These are phyloP conservation scores for Anoplopoma fimbria DNA, from an alignment of 2,113 vertebrate genomes.

Conservation along the genomic window DNA sequence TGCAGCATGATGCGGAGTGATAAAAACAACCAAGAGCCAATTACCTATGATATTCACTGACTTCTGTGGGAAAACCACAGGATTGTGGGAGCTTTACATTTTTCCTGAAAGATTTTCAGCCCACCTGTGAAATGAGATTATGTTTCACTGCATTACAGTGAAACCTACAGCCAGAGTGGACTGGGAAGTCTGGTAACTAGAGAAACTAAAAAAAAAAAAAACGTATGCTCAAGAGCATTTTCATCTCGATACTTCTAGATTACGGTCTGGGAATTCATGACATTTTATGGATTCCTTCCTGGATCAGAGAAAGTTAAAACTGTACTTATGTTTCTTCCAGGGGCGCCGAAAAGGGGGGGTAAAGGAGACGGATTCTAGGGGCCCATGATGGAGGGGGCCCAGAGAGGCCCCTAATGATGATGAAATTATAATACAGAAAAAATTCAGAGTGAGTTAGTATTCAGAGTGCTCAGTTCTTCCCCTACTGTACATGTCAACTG, in stretches of 20 bases:
- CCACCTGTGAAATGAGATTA: conserved; percentile 35
- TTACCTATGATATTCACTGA: background rate
- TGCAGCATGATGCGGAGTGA: background rate
- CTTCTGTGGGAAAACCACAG: conserved; percentile 1
- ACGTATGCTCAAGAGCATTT: conserved; percentile 2
- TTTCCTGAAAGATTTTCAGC: conserved; percentile 21
- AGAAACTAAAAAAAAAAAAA: background rate
- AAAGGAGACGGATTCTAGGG: no score
- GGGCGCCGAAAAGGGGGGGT: no score
- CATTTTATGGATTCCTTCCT: background rate
- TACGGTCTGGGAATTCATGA: background rate
- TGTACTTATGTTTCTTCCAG: background rate
- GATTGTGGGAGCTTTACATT: background rate
- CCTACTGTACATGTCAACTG: no score
- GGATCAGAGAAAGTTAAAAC: background rate
- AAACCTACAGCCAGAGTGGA: conserved; percentile 12
- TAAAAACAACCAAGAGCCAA: background rate
- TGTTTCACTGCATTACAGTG: conserved; percentile 41
- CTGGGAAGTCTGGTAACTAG: background rate
- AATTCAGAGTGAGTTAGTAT: no score
- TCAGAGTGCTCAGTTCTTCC: no score
- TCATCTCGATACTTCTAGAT: background rate
- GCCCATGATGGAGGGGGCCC: no score
- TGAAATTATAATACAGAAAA: no score
- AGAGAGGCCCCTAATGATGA: no score